Percentiles rank a stretch among this genome's conserved stretches.
Conservation (phyloP, 1,140 invertebrate genomes). For the Notospermus geniculatus region DNA sequence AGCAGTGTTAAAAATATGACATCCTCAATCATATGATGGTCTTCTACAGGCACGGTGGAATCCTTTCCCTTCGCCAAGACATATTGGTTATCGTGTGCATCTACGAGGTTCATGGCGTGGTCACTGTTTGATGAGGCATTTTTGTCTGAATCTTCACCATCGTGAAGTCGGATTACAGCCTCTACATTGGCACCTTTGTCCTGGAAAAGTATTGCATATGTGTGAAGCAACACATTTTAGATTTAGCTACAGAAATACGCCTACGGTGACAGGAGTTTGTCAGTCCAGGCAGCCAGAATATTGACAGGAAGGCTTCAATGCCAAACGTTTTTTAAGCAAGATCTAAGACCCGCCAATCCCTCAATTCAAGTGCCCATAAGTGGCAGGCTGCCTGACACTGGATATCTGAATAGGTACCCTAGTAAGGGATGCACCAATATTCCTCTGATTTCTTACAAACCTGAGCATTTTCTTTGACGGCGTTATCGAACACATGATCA, state of each 20-base stretch:
- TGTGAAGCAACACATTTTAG: too few species aligned
- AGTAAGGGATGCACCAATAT: neutral
- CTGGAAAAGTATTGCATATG: too few species aligned
- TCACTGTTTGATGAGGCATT: neutral
- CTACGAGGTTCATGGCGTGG: conserved; percentile 12
- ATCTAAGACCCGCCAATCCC: too few species aligned
- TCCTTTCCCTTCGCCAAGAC: conserved; percentile 18
- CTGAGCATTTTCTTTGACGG: conserved; percentile 3
- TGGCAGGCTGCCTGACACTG: too few species aligned
- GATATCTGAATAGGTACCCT: neutral
- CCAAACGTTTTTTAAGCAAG: too few species aligned
- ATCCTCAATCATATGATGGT: conserved; percentile 21
- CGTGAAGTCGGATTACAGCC: conserved; percentile 9
- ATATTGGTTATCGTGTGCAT: conserved; percentile 23
- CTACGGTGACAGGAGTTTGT: too few species aligned
- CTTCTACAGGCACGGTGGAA: conserved; percentile 21
- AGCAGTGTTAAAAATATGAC: conserved; percentile 12
- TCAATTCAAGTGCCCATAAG: too few species aligned
- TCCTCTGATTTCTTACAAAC: neutral
- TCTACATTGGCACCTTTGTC: conserved; percentile 10
- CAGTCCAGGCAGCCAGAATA: too few species aligned
- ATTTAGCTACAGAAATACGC: too few species aligned
- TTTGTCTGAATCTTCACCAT: neutral
- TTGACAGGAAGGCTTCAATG: too few species aligned
- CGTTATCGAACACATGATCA: conserved; percentile 23